Percentiles rank a stretch among this genome's conserved stretches.
phyloP scores from a whole-genome alignment of 2,113 vertebrate genomes.

The Electrona antarctica region DNA sequence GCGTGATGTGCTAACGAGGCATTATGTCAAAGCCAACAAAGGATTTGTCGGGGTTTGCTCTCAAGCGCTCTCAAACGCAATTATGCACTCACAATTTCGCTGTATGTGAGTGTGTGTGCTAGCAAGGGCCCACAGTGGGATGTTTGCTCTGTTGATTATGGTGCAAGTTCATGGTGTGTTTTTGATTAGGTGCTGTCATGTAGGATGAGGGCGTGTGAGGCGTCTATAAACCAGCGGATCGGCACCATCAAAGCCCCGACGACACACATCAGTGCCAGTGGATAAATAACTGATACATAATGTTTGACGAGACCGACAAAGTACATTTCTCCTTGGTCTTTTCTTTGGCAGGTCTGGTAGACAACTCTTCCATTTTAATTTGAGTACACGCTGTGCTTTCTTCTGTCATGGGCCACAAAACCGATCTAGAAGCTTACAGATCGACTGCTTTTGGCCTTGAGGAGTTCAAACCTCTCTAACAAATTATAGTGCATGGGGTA shows the following conservation, averaged over 20 bases:
- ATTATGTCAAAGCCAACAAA: conserved; percentile 24
- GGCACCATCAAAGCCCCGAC: background rate
- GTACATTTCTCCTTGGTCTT: background rate
- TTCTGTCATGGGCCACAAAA: no score
- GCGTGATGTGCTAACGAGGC: background rate
- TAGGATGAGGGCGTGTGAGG: conserved; percentile 42
- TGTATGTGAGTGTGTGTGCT: conserved; percentile 14
- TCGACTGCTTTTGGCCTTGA: no score
- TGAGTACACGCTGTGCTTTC: no score
- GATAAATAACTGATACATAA: conserved; percentile 21
- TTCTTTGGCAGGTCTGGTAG: background rate
- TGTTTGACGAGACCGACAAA: conserved; percentile 33
- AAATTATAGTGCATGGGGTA: no score
- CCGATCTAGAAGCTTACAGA: no score
- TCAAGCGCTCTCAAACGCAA: conserved; percentile 13
- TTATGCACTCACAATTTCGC: conserved; percentile 24
- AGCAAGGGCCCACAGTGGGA: conserved; percentile 3
- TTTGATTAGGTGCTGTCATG: conserved; percentile 44
- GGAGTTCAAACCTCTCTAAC: no score
- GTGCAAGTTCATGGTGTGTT: conserved; percentile 36
- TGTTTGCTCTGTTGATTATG: conserved; percentile 60
- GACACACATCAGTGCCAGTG: conserved; percentile 19
- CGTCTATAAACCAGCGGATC: conserved; percentile 37
- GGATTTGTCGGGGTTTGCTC: conserved; percentile 19
- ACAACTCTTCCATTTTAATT: no score